Base-by-base conservation (phyloP, 1,140 invertebrate genomes). In the Harlomillsia oculata region DNA sequence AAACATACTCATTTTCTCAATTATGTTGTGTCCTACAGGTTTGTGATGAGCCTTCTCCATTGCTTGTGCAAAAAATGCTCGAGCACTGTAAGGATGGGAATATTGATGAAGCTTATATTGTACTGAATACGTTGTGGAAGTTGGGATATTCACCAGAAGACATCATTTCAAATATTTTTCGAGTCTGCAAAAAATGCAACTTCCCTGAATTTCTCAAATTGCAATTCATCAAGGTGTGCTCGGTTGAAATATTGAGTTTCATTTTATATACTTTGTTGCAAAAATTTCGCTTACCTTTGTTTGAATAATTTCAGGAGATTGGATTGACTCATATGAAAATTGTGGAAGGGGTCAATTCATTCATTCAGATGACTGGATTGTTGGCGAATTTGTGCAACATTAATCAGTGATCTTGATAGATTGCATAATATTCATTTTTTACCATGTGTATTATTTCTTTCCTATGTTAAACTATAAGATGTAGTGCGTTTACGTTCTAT, bases 11-110 rank as follows among this genome's bases (percentile, higher is more conserved):
- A 26, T 53, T 28, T 53, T 28, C 2, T n/a, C 29, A 23, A 23
- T 6, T 26, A 34, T 32, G 21, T 36, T 49, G n/a, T 50, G 13
- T 5, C 37, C 4, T 60, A 14, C 56, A 80, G 77, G 94, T 99
- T 14, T 99, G 97, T 71, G 97, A 99, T 75, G 95, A 99, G 71
- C 96, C 97, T 0, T 94, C 99, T 78, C 97, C 97, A 6, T 75
- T 96, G 57, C 69, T 95, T 0, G 82, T 99, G 9, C 87, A 88
- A 72, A 82, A 87, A 62, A 97, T 99, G 91, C 73, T 99, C 45
- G 79, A 88, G 53, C 77, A 82, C 67, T 99, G 93, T 73, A 74
- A 78, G 0, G 72, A 83, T 44, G 82, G 83, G 34, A 82, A 97
- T 60, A 85, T 97, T 59, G 82, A 85, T 52, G 84, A 87, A 65